Evolutionary conservation across 2,113 vertebrate species (phyloP), one percentile per base, ranked within the genome.

Genomic region (Caretta caretta): DNA sequence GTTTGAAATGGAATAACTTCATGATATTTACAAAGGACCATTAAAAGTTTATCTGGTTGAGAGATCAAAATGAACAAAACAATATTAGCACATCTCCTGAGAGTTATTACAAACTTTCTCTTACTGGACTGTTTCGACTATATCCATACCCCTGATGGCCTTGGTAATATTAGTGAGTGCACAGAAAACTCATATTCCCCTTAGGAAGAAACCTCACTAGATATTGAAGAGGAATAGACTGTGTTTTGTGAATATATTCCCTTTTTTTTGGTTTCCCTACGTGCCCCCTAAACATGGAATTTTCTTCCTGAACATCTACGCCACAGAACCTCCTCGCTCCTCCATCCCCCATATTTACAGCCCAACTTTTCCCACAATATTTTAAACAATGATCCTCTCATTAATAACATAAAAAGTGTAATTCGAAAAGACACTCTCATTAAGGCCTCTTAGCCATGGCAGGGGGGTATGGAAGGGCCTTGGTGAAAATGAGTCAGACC

Each of bases 401-500:
- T 69, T n/a, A 69, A 69, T n/a, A 69, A n/a, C 20, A n/a, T 69
- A n/a, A 20, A 16, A 69, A 69, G 35, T n/a, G 62, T n/a, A 7
- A 69, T n/a, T 69, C 62, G n/a, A 69, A 69, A n/a, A 69, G 62
- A 69, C 57, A 31, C 14, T 79, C 48, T 48, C 54, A 91, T 92
- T 50, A 83, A 93, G 12, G 35, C 65, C 79, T 88, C 90, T 90
- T 10, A 35, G n/a, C 31, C 29, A 9, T 65, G 16, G 62, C 16
- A 38, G 65, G 38, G 35, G 9, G n/a, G 65, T 8, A 38, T 38
- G 1, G 19, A 69, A 8, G 17, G 16, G 31, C 5, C 17, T 65
- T 65, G 62, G 35, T 69, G 62, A 69, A n/a, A 69, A 69, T 69
- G 62, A 91, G 80, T 80, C 88, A 93, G 95, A 65, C 75, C 19